Conservation (phyloP, 2,888 invertebrate genomes). For the Drosophila rellima region DNA sequence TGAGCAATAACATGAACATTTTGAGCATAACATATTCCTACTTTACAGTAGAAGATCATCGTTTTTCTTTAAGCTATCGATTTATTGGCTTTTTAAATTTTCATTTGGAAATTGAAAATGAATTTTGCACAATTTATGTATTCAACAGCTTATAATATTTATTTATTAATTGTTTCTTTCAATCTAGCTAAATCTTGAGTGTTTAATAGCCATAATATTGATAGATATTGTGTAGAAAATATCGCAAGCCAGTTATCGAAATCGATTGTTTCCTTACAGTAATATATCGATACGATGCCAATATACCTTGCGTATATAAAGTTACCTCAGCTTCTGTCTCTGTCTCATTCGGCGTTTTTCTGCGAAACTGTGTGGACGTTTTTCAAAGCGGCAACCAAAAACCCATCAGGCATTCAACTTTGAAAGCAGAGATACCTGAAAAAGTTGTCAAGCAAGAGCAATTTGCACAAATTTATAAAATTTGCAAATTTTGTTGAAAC, state of each 20-base stretch:
- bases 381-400: slow-evolving; percentile 53
- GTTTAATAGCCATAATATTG: background rate
- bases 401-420: slow-evolving; percentile 60
- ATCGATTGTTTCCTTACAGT: slow-evolving; percentile 1
- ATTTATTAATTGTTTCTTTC: background rate
- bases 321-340: slow-evolving; percentile 70
- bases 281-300: slow-evolving; percentile 34
- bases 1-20: background rate
- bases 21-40: slow-evolving; percentile 32
- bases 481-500: slow-evolving; percentile 53
- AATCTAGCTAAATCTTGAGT: no score
- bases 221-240: background rate
- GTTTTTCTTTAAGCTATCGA: background rate
- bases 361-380: slow-evolving; percentile 81
- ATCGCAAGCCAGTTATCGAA: slow-evolving; percentile 25
- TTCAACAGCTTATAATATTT: background rate
- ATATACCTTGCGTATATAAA: slow-evolving; percentile 50
- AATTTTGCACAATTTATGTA: no score
- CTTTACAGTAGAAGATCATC: background rate
- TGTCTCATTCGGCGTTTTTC: slow-evolving; percentile 85
- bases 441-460: slow-evolving; percentile 67
- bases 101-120: background rate
- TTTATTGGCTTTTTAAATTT: background rate
- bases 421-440: slow-evolving; percentile 61
- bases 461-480: slow-evolving; percentile 68